Evolutionary conservation across 2,888 invertebrate genomes (phyloP).

Genomic region (Amorpha juglandis): DNA sequence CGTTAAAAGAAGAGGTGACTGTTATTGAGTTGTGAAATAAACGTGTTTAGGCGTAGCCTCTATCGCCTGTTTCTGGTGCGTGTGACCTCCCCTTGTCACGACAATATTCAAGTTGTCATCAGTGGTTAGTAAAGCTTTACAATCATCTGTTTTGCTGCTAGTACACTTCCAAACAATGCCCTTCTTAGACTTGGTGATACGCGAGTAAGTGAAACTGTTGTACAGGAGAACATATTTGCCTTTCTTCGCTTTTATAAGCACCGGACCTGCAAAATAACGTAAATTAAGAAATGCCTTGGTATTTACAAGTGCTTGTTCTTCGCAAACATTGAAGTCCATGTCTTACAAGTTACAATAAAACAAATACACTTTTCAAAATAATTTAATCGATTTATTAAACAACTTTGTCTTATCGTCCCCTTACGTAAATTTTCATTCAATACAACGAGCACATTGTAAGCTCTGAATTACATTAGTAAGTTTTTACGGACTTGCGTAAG

Average conservation of each 20-base stretch:
- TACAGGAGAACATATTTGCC: constrained; percentile 63
- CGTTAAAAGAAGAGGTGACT: background rate
- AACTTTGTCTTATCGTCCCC: too few species aligned
- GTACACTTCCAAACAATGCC: constrained; percentile 75
- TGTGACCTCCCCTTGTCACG: constrained; percentile 54
- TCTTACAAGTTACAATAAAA: background rate
- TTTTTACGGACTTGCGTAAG: too few species aligned
- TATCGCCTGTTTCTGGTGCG: constrained; percentile 52
- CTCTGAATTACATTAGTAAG: too few species aligned
- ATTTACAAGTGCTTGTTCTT: background rate
- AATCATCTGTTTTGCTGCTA: constrained; percentile 61
- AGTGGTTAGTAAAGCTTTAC: constrained; percentile 61
- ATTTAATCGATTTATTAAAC: too few species aligned
- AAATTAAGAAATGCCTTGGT: background rate
- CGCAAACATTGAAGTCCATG: background rate
- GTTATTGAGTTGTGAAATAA: constrained; percentile 64
- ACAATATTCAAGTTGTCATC: constrained; percentile 68
- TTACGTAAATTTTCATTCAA: too few species aligned
- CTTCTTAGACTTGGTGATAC: constrained; percentile 69
- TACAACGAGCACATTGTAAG: too few species aligned
- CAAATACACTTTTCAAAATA: background rate
- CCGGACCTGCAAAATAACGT: constrained; percentile 58
- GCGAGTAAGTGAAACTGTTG: constrained; percentile 58
- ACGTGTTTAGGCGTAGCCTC: constrained; percentile 69
- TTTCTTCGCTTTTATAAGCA: constrained; percentile 67